Percentiles rank a stretch among this genome's conserved stretches.
Conservation (phyloP, 2,888 invertebrate species). For the Stenurella melanura region DNA sequence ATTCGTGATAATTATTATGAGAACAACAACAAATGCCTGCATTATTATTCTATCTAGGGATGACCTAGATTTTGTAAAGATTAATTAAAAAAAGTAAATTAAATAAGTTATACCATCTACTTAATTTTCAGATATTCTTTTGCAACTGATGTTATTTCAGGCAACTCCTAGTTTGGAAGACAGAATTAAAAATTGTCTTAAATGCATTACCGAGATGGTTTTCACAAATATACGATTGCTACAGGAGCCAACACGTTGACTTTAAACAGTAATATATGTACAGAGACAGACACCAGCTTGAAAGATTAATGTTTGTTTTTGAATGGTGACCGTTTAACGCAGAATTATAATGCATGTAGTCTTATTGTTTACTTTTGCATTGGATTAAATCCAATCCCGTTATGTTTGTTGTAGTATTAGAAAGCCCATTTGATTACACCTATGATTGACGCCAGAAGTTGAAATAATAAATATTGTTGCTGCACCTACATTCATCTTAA, state of each 20-base stretch:
- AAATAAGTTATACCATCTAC: no score
- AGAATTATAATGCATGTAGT: background rate
- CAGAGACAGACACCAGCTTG: background rate
- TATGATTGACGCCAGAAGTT: background rate
- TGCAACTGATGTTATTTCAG: no score
- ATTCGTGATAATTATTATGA: no score
- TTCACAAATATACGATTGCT: background rate
- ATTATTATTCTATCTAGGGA: no score
- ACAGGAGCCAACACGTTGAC: background rate
- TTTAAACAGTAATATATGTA: background rate
- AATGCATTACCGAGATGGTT: no score
- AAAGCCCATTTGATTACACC: constrained; percentile 3
- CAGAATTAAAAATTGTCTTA: no score
- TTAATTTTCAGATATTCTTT: no score
- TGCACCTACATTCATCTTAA: background rate
- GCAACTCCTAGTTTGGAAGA: no score
- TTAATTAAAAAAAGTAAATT: no score
- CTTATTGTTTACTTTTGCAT: constrained; percentile 6
- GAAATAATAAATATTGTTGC: constrained; percentile 21
- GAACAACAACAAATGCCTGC: no score
- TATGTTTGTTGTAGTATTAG: constrained; percentile 4
- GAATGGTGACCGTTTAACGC: background rate
- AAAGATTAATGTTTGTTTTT: constrained; percentile 1
- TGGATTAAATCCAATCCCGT: constrained; percentile 17
- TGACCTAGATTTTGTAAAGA: no score